A percentile compares a stretch with the other conserved stretches of the same genome.
phyloP scores from a whole-genome alignment of 1,140 invertebrate genomes.

The Bombus huntii region DNA sequence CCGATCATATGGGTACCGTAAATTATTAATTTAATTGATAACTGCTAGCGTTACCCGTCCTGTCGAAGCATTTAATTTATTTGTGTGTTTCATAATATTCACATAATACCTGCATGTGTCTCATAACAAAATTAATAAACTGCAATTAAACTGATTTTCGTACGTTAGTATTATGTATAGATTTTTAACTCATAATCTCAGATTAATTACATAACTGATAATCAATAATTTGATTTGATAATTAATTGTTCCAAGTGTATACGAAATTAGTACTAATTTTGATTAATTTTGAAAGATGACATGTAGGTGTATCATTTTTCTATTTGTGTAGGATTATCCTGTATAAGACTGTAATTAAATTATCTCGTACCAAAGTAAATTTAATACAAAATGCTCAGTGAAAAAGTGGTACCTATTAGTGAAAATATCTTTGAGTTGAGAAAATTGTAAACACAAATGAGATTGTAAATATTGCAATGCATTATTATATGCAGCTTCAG shows the following conservation, averaged over 20 bases:
- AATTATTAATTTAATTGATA: neutral
- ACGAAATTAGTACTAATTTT: too few relatives aligned
- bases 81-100: neutral
- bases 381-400: too few relatives aligned
- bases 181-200: neutral
- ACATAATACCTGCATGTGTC: neutral
- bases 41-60: neutral
- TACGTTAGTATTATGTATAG: neutral
- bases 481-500: too few relatives aligned
- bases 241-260: neutral
- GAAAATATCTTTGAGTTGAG: too few relatives aligned
- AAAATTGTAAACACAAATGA: too few relatives aligned
- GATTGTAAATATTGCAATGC: too few relatives aligned
- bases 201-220: neutral
- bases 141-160: neutral
- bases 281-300: too few relatives aligned
- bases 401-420: too few relatives aligned
- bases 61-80: neutral
- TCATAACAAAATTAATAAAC: neutral
- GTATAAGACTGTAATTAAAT: too few relatives aligned
- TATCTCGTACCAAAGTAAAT: too few relatives aligned
- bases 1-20: neutral
- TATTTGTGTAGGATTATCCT: too few relatives aligned
- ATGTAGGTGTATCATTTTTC: too few relatives aligned
- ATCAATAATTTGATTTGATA: neutral